Base-by-base conservation (phyloP, 2,888 invertebrate species). In the Ormyrus rosae region DNA sequence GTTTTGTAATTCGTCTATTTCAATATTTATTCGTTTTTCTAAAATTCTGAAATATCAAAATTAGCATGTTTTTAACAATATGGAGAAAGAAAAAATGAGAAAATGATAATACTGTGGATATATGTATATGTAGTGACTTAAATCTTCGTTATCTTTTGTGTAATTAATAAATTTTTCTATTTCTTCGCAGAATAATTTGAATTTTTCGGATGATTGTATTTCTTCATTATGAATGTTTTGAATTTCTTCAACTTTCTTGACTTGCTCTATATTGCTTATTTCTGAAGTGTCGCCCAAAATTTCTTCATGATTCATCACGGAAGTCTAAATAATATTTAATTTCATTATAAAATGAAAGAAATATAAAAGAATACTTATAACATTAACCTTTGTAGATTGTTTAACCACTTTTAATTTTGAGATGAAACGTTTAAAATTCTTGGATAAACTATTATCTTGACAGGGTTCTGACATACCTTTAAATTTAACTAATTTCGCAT, bases 1-100 rank as follows among this genome's bases (percentile, higher is more conserved):
- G 72, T 81, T 81, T 19, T 89, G 85, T 13, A 91, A 82, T 71
- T 91, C 91, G 53, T 85, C 81, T 11, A 87, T 83, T 58, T 87
- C 85, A 13, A 73, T 72, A 50, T 88, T 85, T 6, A 89, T 82
- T 67, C 84, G 87, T 51, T 84, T 83, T 80, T 86, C 85, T 13
- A 88, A 72, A 67, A 85, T 78, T 48, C 89, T 90, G 71, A 74
- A 77, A 81, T 76, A 10, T 48, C 5, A 50, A 11, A 9, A 46
- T 50, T 56, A 46, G 50, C 1, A 70, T 69, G n/a, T n/a, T 63
- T 13, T 53, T 6, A 13, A 46, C 64, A 34, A 46, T 63, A 61
- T 50, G 19, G 13, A 69, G 51, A 64, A 64, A 48, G 45, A 2
- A 63, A 60, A 46, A 10, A 50, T 13, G 9, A 56, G 13, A 64